Base-by-base conservation (phyloP, 1,140 invertebrate species). In the Protaetia brevitarsis region DNA sequence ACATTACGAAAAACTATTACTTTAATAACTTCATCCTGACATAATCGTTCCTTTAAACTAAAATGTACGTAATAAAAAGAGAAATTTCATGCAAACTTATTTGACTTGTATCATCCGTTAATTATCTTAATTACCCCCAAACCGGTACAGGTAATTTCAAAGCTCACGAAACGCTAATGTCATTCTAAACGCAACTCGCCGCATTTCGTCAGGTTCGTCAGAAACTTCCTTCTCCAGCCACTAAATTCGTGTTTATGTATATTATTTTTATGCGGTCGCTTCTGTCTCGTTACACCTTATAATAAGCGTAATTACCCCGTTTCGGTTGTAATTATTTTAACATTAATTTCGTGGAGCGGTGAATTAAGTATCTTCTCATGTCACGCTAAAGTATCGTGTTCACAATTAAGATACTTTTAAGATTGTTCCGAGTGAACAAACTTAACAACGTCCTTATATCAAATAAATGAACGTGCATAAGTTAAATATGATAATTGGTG, bases 321-420 rank as follows among this genome's bases (percentile, higher is more conserved):
- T 75, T 75, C 68, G 71, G 71, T 64, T 68, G 68, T 70, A 73
- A 75, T 75, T 75, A 75, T 75, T 74, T 74, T 71, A 66, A 73
- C 71, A 74, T 75, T 73, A 75, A 75, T 75, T 75, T 74, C 66
- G 71, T 68, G 64, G 70, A 65, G 62, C 70, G 60, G 45, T 67
- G 69, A 30, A 72, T 69, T 70, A 41, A 69, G 59, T 69, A 73
- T 71, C 69, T 70, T 66, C 65, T 70, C 65, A 68, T 72, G 72
- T 72, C 70, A 72, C 68, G 70, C 66, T 70, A 68, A 41, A 68
- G 23, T 69, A 73, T 71, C 72, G 69, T 71, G 67, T 67, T 30
- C 59, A 69, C 70, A 73, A 72, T 73, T 73, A 73, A 73, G 72
- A 73, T 73, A 61, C 65, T 66, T 51, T 69, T 41, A 67, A 58